phyloP scores from a whole-genome alignment of 2,797 vertebrate species.

The Poecilia picta region DNA sequence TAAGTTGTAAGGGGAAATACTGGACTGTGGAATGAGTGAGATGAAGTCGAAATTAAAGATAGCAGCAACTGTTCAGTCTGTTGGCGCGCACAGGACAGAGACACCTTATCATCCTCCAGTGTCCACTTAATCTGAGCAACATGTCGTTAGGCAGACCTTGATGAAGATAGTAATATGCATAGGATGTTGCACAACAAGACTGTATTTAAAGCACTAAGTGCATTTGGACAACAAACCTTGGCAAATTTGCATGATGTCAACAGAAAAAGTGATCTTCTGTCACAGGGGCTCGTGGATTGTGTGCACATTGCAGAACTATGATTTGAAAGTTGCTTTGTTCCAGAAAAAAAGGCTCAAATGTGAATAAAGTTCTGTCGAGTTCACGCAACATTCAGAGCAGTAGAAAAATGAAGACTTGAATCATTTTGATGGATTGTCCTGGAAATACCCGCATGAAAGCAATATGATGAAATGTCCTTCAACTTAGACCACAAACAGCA shows the following conservation, averaged over 20 bases:
- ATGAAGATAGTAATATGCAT: neutral
- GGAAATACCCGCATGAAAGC: neutral
- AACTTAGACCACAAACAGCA: neutral
- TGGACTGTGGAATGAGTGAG: neutral
- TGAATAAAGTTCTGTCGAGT: neutral
- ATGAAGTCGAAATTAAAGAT: neutral
- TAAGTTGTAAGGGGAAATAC: neutral
- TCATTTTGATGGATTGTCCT: neutral
- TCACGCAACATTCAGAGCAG: neutral
- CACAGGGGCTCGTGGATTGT: neutral
- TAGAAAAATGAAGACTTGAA: neutral
- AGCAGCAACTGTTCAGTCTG: neutral
- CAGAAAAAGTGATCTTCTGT: neutral
- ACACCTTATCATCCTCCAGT: neutral
- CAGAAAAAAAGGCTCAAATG: neutral
- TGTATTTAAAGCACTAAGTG: neutral
- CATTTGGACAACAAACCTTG: neutral
- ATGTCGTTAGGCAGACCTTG: neutral
- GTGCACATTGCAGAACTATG: neutral
- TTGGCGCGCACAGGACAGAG: neutral
- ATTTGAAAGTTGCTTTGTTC: neutral
- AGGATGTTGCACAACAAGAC: neutral
- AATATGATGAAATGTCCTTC: neutral
- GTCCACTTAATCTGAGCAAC: neutral
- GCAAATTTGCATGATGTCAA: neutral